Evolutionary conservation across 2,797 vertebrate genomes (phyloP), one percentile per base, ranked within the genome.

Genomic region (Chelon labrosus): DNA sequence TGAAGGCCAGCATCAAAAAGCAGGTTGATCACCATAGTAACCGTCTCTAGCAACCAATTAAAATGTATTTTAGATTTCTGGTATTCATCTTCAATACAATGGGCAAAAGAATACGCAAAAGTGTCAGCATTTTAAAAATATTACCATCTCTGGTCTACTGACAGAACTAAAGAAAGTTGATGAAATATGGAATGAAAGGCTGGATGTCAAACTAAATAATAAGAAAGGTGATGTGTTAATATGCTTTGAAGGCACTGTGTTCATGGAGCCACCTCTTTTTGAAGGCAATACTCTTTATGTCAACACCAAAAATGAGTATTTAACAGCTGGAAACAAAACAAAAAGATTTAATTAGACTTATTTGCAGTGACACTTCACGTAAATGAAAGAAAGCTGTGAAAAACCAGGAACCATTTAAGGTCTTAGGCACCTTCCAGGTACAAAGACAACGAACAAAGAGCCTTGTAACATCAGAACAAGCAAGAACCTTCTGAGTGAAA

Each of bases 361-460:
- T 56, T 68, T 62, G 16, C 16, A 47, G n/a, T 47, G 17, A 37
- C 14, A 46, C 42, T 44, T 55, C 1, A 52, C 65, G 63, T 7
- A 47, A 47, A 10, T n/a, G 1, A 8, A 7, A 47, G 19, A 47
- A 47, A 47, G 8, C n/a, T 47, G n/a, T 19, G n/a, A 42, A 20
- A 70, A 67, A 69, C 73, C n/a, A 64, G 46, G 41, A 47, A 61
- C 59, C 35, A 76, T 77, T 85, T 62, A 75, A 87, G 65, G 37
- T 81, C 64, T 56, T 69, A 54, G 68, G 64, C 64, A 75, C 25
- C 51, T 69, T 42, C 37, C 60, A 61, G 51, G 55, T 70, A 67
- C 58, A 65, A 67, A 79, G 47, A 67, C 65, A 61, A 49, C 58
- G 79, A 80, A 87, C 75, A 85, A 85, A 14, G 88, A 75, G 77